Evolutionary conservation across 1,140 invertebrate species (phyloP).

Genomic region (Drosophila lowei): DNA sequence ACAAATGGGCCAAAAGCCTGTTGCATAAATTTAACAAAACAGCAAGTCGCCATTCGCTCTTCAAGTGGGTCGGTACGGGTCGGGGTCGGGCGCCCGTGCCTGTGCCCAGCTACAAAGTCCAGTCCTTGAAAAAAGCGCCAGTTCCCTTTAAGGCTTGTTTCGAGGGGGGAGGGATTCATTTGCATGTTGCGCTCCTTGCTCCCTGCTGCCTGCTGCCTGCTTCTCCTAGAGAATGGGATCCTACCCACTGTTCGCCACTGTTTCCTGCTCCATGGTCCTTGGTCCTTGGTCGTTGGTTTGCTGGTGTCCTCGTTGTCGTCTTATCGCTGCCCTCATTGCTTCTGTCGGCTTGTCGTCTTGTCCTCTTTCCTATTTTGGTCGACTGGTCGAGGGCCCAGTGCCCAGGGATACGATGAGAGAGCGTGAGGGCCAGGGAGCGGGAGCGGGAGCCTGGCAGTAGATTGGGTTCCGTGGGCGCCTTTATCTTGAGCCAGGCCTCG

Average conservation of each 20-base stretch:
- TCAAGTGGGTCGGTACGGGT: no score
- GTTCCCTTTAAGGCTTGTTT: constrained; percentile 48
- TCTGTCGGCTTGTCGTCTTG: constrained; percentile 51
- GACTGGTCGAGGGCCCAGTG: neutral
- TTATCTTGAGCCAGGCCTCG: constrained; percentile 29
- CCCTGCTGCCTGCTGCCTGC: neutral
- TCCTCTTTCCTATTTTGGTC: constrained; percentile 32
- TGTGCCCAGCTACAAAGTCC: constrained; percentile 3
- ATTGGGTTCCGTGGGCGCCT: constrained; percentile 1
- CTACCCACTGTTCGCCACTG: neutral
- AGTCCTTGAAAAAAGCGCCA: constrained; percentile 44
- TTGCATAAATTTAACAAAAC: constrained; percentile 70
- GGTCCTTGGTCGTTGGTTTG: constrained; percentile 21
- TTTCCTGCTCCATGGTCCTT: constrained; percentile 28
- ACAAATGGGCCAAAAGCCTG: constrained; percentile 80
- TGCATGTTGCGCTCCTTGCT: constrained; percentile 47
- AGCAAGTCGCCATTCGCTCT: constrained; percentile 31
- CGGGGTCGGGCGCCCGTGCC: no score
- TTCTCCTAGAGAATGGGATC: no score
- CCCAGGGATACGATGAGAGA: neutral
- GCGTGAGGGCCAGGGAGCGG: neutral
- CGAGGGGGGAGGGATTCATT: constrained; percentile 44
- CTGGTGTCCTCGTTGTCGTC: constrained; percentile 55
- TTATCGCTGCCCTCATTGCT: constrained; percentile 66
- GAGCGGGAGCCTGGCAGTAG: neutral